These are phyloP conservation scores for Thysanoteuthis rhombus DNA, from an alignment of 2,888 invertebrate genomes.

Conservation along the genomic window DNA sequence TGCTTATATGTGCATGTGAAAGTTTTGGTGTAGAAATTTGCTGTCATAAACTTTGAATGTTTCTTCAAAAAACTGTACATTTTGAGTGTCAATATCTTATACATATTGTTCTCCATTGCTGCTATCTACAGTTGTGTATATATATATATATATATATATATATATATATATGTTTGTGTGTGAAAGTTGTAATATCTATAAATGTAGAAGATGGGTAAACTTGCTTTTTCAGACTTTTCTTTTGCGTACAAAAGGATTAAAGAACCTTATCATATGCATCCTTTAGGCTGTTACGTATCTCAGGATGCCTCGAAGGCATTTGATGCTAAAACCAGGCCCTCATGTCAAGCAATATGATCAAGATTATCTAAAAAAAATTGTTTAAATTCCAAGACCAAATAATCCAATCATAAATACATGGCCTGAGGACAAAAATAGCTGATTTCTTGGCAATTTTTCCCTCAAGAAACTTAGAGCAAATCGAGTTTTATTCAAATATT, in stretches of 20 bases:
- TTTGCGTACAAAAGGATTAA: constrained; percentile 12
- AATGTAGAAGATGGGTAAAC: neutral
- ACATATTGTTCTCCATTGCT: too few species aligned
- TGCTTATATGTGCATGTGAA: too few species aligned
- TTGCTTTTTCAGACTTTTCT: neutral
- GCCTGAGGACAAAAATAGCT: neutral
- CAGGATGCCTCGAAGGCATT: neutral
- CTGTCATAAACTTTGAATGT: too few species aligned
- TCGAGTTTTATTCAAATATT: neutral
- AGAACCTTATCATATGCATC: neutral
- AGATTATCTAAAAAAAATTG: neutral
- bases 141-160: neutral
- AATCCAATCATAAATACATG: neutral
- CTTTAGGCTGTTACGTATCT: neutral
- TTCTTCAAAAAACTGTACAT: too few species aligned
- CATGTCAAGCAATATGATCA: neutral
- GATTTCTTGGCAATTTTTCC: neutral
- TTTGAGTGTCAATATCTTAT: too few species aligned
- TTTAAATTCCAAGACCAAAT: neutral
- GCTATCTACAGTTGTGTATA: too few species aligned
- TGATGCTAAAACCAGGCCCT: neutral
- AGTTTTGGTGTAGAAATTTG: too few species aligned
- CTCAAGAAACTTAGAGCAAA: neutral
- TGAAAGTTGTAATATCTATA: neutral
- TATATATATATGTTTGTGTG: neutral